Evolutionary conservation across 1,140 invertebrate species (phyloP).

Genomic region (Antheraea pernyi): DNA sequence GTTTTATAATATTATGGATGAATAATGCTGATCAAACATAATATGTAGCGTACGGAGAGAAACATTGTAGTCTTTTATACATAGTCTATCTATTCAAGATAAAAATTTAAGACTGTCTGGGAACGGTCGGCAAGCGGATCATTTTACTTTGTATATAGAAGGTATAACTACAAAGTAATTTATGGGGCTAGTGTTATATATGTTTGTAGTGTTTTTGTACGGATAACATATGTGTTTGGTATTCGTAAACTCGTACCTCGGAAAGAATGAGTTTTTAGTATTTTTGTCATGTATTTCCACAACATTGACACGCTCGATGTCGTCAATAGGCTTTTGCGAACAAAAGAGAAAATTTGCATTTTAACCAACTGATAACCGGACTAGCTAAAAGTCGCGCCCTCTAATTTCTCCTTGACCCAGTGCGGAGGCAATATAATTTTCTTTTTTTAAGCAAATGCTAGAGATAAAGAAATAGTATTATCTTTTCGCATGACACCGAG

Average conservation of each 20-base stretch:
- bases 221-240: not conserved
- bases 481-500: conserved; percentile 35
- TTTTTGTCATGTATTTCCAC: conserved; percentile 43
- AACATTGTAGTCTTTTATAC: conserved; percentile 8
- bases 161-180: no score
- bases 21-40: conserved; percentile 9
- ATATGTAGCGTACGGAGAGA: not conserved
- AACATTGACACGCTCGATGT: conserved; percentile 18
- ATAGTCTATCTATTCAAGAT: not conserved
- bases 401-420: conserved; percentile 47
- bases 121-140: not conserved
- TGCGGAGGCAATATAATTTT: conserved; percentile 45
- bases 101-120: conserved; percentile 7
- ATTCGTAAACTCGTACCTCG: not conserved
- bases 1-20: conserved; percentile 9
- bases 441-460: conserved; percentile 34
- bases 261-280: conserved; percentile 57
- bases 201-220: not conserved
- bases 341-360: conserved; percentile 74
- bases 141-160: not conserved
- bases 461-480: conserved; percentile 46
- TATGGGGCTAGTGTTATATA: no score
- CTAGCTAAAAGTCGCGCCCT: conserved; percentile 36
- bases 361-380: conserved; percentile 69
- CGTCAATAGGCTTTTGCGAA: conserved; percentile 53